Base-by-base conservation (phyloP, 2,113 vertebrate genomes). In the Epinephelus fuscoguttatus region DNA sequence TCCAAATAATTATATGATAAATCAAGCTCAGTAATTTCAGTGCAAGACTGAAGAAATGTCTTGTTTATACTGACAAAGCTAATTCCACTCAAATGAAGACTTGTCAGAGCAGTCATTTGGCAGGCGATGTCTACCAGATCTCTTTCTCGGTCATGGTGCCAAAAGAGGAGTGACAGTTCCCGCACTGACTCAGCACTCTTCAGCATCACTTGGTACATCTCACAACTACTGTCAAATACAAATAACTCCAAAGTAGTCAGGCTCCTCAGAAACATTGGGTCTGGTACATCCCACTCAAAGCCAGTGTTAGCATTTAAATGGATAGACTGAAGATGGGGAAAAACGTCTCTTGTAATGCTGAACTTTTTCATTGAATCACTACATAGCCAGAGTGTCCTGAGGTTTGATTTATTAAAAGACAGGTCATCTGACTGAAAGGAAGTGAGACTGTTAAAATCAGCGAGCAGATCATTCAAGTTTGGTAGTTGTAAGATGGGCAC, bases 81-180 rank as follows among this genome's bases (percentile, higher is more conserved):
- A 87, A 94, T 95, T 21, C 3, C 12, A 15, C 60, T 66, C 70
- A 94, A 70, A 5, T 87, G 61, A 40, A 95, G 60, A 25, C 81
- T 74, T 8, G 69, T 86, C 52, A 90, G 62, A 6, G 81, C 47
- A 66, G 88, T 83, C 52, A 89, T 76, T 14, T 82, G 80, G 69
- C 94, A 96, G 73, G 90, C 84, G 40, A 92, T 23, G 49, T 84
- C 80, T 19, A 92, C 70, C 69, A 94, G 70, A 67, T 33, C 70
- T 52, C 23, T 27, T 3, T 86, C 10, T 7, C 4, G 11, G 12
- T 5, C 12, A 55, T 53, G 21, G 50, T 19, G 2, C 72, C 50
- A 87, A 70, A 27, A 80, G 81, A 12, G 75, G 25, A 94, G 49
- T 56, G 87, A 85, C 63, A 94, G 81, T 56, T 93, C 47, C 8